Base-by-base conservation (phyloP, 2,113 vertebrate species). In the Tachycineta bicolor region DNA sequence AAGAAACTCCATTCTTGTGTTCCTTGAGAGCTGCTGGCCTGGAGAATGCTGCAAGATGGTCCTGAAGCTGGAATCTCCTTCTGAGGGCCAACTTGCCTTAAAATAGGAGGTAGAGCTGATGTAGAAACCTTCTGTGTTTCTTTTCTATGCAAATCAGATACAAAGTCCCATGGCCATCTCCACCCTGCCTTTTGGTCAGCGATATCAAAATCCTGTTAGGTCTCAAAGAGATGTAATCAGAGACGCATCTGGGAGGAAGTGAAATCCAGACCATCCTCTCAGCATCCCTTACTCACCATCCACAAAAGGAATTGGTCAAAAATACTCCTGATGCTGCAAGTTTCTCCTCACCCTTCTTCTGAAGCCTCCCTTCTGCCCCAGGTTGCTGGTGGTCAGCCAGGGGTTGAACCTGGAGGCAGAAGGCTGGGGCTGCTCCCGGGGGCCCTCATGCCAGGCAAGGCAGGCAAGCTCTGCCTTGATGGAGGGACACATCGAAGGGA, bases 231-330 rank as follows among this genome's bases (percentile, higher is more conserved):
- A 11, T 33, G 43, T 60, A 64, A 73, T 87, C 49, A 80, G 63
- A 80, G 67, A 76, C 0, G 0, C 21, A 24, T 34, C 63, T 0
- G 0, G 34, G 46, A 92, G 65, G 53, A 82, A 73, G 5, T 21
- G 9, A 92, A 86, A 84, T 80, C 55, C 55, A 93, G 74, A 49
- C 10, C 11, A 52, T 68, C 29, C 19, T 74, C 39, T 78, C 68
- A 74, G 52, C 11, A 58, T 28, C n/a, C 19, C 65, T 65, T 60
- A 64, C n/a, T 93, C 85, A 55, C 29, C 3, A 0, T 39, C 34
- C 2, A 1, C 55, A n/a, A 44, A 64, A 80, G 28, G 12, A 94
- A 65, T 18, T 49, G 49, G 15, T 46, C 41, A 19, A 49, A 58
- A 84, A 49, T 3, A 13, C 33, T 31, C 18, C 67, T 79, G 74